Base-by-base conservation (phyloP, 1,140 invertebrate species). In the Drosophila ercepeae region DNA sequence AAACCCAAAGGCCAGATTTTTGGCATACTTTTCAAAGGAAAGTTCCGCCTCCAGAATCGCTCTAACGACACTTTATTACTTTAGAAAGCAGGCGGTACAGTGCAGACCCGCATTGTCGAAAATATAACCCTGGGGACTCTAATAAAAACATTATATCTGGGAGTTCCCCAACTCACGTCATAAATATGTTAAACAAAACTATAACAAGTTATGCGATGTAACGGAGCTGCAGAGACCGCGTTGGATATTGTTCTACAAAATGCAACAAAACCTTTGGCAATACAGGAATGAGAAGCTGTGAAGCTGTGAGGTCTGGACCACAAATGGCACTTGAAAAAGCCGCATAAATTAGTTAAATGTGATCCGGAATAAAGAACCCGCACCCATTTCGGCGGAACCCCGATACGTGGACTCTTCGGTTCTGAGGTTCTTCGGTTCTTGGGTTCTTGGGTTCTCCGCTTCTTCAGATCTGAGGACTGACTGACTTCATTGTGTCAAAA, bases 171-270 rank as follows among this genome's bases (percentile, higher is more conserved):
- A 5, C 29, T 39, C 4, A 64, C 58, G 45, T 65, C 74, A 75
- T 83, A 83, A 83, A 83, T 83, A 78, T 83, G 79, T 78, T 82
- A 75, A 71, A 83, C 79, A 84, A 83, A 83, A 78, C 78, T 78
- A 53, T 54, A 83, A 77, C 74, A 68, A 67, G 64, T 67, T 68
- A 71, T 78, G 74, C 65, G 61, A 7, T 49, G 49, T 58, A 77
- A 74, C 78, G 68, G 74, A 46, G 46, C 39, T 46, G 16, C 5
- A 41, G 51, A 57, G 75, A 72, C 76, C 67, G 57, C 16, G 53
- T 11, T 59, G 5, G 48, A 51, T 25, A 75, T 76, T 74, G 60
- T 70, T 54, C 2, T 53, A 84, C 79, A 83, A 83, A 83, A 83
- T 84, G 75, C 70, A 83, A 70, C 79, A 83, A 83, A 83, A 84